Evolutionary conservation across 2,113 vertebrate species (phyloP).

Genomic region (Lipophrys pholis): DNA sequence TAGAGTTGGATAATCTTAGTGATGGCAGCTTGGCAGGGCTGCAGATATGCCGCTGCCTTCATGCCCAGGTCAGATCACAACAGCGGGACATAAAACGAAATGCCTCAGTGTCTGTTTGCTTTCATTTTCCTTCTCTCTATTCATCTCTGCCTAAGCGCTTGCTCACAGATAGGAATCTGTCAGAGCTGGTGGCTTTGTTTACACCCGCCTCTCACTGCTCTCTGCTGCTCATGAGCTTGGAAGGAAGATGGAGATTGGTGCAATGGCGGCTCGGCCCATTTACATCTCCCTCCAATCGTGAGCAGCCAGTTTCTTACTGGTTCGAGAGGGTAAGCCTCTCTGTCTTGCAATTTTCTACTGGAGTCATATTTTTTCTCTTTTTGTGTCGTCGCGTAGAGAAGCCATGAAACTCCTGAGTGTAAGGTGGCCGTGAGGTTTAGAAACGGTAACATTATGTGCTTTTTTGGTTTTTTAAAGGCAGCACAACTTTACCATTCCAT

Average conservation of each 20-base stretch:
- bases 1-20: slow-evolving; percentile 70
- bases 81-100: slow-evolving; percentile 58
- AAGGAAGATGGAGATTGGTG: slow-evolving; percentile 22
- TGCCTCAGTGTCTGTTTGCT: slow-evolving; percentile 39
- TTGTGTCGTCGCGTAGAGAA: not conserved
- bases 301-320: slow-evolving; percentile 26
- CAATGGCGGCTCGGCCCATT: slow-evolving; percentile 26
- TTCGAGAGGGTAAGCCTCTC: slow-evolving; percentile 46
- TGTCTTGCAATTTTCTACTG: slow-evolving; percentile 51
- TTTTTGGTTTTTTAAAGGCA: no score
- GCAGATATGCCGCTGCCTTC: slow-evolving; percentile 48
- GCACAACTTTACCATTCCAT: no score
- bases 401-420: slow-evolving; percentile 22
- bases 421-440: slow-evolving; percentile 1
- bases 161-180: slow-evolving; percentile 59
- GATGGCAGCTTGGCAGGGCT: slow-evolving; percentile 67
- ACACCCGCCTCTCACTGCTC: slow-evolving; percentile 26
- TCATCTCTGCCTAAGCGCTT: slow-evolving; percentile 32
- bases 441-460: not conserved
- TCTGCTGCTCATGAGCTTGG: slow-evolving; percentile 28
- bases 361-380: slow-evolving; percentile 20
- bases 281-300: not conserved
- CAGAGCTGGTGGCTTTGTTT: slow-evolving; percentile 51
- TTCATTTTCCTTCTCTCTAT: slow-evolving; percentile 32
- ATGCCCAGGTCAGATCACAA: slow-evolving; percentile 60